phyloP scores from a whole-genome alignment of 2,797 vertebrate genomes.

The Gymnodraco acuticeps region DNA sequence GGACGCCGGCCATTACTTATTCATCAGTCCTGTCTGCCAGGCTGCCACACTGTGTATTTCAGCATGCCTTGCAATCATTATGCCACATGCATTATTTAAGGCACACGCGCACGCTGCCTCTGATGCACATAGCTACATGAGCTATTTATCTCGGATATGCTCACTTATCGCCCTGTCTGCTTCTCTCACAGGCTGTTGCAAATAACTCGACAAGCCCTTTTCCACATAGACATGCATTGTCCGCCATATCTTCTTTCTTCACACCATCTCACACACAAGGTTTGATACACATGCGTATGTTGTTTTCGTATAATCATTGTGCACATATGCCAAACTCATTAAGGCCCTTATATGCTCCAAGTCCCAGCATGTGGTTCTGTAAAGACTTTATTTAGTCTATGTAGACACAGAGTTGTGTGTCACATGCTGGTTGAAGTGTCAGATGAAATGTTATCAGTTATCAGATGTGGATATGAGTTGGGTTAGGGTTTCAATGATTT shows the following conservation, averaged over 20 bases:
- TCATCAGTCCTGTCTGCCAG: conserved; percentile 82
- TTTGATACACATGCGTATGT: background rate
- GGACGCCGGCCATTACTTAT: conserved; percentile 80
- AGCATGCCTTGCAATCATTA: conserved; percentile 83
- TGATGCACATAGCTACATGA: conserved; percentile 69
- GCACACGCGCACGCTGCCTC: conserved; percentile 58
- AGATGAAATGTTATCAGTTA: background rate
- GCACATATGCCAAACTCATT: background rate
- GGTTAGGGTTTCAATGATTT: background rate
- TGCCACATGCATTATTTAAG: conserved; percentile 84
- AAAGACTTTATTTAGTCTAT: background rate
- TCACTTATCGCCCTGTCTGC: conserved; percentile 60
- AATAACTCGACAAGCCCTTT: conserved; percentile 28
- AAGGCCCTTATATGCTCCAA: background rate
- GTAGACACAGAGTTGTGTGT: background rate
- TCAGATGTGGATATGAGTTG: background rate
- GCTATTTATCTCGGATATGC: conserved; percentile 69
- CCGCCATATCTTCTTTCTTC: conserved; percentile 3
- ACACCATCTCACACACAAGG: background rate
- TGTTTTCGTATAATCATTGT: conserved; percentile 6
- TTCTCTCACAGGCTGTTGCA: conserved; percentile 41
- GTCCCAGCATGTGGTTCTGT: background rate
- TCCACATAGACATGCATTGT: conserved; percentile 5
- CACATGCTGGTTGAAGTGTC: background rate
- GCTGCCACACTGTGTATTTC: conserved; percentile 81